These are phyloP conservation scores for Dasyprocta punctata DNA, from an alignment of 2,113 vertebrate genomes.

Conservation along the genomic window DNA sequence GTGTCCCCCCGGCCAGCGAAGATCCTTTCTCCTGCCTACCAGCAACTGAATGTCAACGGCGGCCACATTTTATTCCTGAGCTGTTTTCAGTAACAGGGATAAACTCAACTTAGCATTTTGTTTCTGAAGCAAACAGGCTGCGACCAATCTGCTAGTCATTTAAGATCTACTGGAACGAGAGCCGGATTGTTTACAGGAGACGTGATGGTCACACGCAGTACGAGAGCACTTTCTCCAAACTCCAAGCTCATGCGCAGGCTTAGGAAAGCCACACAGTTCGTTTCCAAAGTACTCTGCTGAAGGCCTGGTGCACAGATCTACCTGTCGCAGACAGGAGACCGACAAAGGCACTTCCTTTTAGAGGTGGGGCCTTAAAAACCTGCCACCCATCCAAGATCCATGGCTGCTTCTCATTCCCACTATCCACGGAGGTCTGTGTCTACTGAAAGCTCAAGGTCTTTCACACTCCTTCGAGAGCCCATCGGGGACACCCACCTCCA, in stretches of 20 bases:
- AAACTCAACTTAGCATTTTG: background rate
- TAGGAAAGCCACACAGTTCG: background rate
- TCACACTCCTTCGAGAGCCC: background rate
- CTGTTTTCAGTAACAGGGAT: background rate
- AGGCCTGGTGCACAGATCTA: background rate
- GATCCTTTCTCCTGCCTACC: background rate
- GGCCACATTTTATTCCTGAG: background rate
- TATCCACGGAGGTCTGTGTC: background rate
- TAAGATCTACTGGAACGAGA: background rate
- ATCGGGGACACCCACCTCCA: slow-evolving; percentile 88
- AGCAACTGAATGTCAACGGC: background rate
- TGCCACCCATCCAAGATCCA: background rate
- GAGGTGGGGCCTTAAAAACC: background rate
- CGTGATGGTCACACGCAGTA: background rate
- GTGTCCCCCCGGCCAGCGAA: background rate
- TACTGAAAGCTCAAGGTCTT: background rate
- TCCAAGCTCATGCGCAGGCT: background rate
- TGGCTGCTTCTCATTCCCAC: slow-evolving; percentile 4
- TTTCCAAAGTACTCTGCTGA: background rate
- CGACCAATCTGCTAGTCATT: background rate
- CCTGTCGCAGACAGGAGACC: background rate
- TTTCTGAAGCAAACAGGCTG: background rate
- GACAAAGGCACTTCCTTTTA: background rate
- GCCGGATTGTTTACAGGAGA: background rate
- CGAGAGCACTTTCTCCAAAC: background rate